Base-by-base conservation (phyloP, 1,140 invertebrate genomes). In the Ephestia elutella region DNA sequence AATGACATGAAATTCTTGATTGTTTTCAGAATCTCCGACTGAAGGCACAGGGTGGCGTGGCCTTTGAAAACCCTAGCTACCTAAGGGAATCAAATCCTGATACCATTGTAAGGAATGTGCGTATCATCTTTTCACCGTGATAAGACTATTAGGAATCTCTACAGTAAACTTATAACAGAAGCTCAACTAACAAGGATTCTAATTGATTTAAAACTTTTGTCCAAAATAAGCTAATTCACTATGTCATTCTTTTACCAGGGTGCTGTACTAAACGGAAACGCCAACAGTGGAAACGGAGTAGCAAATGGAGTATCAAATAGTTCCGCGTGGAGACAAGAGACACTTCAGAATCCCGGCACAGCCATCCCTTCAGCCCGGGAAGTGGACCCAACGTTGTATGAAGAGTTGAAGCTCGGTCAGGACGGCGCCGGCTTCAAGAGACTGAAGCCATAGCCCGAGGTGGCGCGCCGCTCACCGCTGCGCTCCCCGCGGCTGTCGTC, bases 61-160 rank as follows among this genome's bases (percentile, higher is more conserved):
- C 94, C 3, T 96, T 96, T 78, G 95, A 95, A 78, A 96, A 96
- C 88, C 95, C 95, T 0, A 95, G 94, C 70, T 96, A 96, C 80
- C 90, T 95, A 56, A 90, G 94, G 62, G 94, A 94, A 75, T 90
- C 93, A 35, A 93, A 93, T 79, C 91, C 93, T 83, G 93, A 94
- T 68, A 91, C 92, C 70, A 90, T 92, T 58, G 91, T 79, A 0
- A 10, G 38, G 10, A 89, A 94, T 86, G 93, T 94, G 90, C 89
- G 89, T 88, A 60, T 59, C 8, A 44, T 49, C 5, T 5, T 49
- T 9, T 5, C 2, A 25, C 21, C 21, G 20, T 49, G 5, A 20
- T 18, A 49, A 19, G 15, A 28, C n/a, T n/a, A n/a, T n/a, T n/a
- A n/a, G n/a, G n/a, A n/a, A n/a, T n/a, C n/a, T n/a, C n/a, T n/a